Base-by-base conservation (phyloP, 1,140 invertebrate species). In the Rhyzopertha dominica region DNA sequence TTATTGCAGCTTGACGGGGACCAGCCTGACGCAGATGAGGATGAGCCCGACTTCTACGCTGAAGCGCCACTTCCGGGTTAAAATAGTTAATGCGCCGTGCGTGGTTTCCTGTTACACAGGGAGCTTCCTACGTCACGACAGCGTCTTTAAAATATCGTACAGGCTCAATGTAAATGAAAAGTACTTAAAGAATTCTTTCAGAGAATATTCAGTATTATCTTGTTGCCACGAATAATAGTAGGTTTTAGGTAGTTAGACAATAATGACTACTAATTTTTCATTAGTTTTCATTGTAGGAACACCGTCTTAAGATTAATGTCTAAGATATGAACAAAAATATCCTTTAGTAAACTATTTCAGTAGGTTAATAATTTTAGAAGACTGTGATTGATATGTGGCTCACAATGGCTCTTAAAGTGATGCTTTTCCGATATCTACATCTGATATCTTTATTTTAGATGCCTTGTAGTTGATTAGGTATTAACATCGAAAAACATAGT, bases 11-110 rank as follows among this genome's bases (percentile, higher is more conserved):
- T 91, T 68, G 87, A 91, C 63, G 86, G 84, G 53, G 84, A 82
- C 52, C 87, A 90, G 62, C 78, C 82, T 43, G 82, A 86, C 50
- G 82, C 74, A 44, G 70, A 72, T 46, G 85, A 91, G 53, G 88
- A 90, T 62, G 90, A 93, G 68, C 86, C 86, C n/a, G 90, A 94
- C 67, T 94, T 94, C 71, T 95, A 94, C 65, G 83, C 82, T 55
- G 83, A 89, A 72, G 84, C 86, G 41, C 81, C 82, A 28, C 67
- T 89, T 67, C 87, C 89, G 50, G 83, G 82, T 53, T 86, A 78
- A 71, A 65, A 32, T 13, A 29, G 13, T 24, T 46, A n/a, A 29
- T 8, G 2, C 28, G 19, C 23, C 9, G 8, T 43, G 16, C 17
- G 26, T 19, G 18, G 42, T 23, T 25, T 34, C 17, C 19, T 13